Conservation (phyloP, 2,888 invertebrate genomes). For the Rhagonycha fulva region DNA sequence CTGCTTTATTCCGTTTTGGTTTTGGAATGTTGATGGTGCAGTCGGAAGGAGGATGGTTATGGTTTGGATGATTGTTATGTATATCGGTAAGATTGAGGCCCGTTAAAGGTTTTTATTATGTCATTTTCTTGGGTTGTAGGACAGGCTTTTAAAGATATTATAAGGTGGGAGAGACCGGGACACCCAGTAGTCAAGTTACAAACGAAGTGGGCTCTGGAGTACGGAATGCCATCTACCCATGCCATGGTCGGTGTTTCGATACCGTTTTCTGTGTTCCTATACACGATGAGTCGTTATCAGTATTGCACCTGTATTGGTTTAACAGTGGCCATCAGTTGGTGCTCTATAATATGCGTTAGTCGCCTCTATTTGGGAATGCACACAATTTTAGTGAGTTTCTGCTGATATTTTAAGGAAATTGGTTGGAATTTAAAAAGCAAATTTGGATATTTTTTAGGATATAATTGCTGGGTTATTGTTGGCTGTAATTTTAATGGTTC, state of each 20-base stretch:
- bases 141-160: constrained; percentile 86
- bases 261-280: constrained; percentile 82
- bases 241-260: constrained; percentile 90
- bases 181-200: constrained; percentile 85
- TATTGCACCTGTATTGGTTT: constrained; percentile 66
- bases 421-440: neutral
- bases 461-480: constrained; percentile 77
- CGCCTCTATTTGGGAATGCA: constrained; percentile 94
- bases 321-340: constrained; percentile 68
- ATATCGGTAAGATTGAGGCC: constrained; percentile 65
- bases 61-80: constrained; percentile 84
- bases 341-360: constrained; percentile 79
- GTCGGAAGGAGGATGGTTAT: constrained; percentile 82
- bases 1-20: constrained; percentile 90
- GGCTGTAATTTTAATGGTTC: constrained; percentile 69
- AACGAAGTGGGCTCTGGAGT: constrained; percentile 87
- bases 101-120: neutral
- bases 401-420: too few species aligned
- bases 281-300: constrained; percentile 80
- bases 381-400: constrained; percentile 74
- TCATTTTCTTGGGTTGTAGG: constrained; percentile 58
- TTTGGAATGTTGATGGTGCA: constrained; percentile 91
- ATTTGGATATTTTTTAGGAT: constrained; percentile 65
- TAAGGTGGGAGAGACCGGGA: constrained; percentile 84
- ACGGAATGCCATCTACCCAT: constrained; percentile 95